phyloP scores from a whole-genome alignment of 2,888 invertebrate species.

The Antheraea assamensis region DNA sequence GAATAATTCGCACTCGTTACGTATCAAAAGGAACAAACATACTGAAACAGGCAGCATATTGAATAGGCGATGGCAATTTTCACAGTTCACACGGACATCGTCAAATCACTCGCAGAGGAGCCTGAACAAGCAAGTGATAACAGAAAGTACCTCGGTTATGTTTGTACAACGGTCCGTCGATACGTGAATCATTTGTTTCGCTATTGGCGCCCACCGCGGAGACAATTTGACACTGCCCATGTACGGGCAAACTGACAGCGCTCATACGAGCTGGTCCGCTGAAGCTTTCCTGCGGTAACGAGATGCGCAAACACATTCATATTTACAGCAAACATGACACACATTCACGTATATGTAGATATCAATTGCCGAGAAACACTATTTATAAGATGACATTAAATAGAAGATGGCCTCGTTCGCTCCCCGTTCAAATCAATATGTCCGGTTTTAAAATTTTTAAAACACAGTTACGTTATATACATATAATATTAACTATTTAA shows the following conservation, averaged over 20 bases:
- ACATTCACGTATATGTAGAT: slow-evolving; percentile 27
- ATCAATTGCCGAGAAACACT: slow-evolving; percentile 15
- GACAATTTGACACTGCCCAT: slow-evolving; percentile 57
- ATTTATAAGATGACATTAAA: slow-evolving; percentile 17
- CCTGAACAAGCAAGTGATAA: slow-evolving; percentile 45
- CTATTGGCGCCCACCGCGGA: slow-evolving; percentile 26
- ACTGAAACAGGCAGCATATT: slow-evolving; percentile 13
- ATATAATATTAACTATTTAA: neutral
- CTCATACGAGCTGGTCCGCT: slow-evolving; percentile 1
- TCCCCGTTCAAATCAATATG: neutral
- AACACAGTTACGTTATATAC: slow-evolving; percentile 2
- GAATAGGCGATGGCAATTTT: slow-evolving; percentile 18
- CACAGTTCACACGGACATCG: slow-evolving; percentile 21
- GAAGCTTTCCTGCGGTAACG: slow-evolving; percentile 46
- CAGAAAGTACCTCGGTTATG: slow-evolving; percentile 46
- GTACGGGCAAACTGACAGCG: slow-evolving; percentile 39
- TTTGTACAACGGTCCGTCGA: slow-evolving; percentile 42
- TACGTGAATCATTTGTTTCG: slow-evolving; percentile 26
- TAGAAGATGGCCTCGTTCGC: slow-evolving; percentile 10
- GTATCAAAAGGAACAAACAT: slow-evolving; percentile 4
- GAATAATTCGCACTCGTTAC: neutral
- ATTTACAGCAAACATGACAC: slow-evolving; percentile 38
- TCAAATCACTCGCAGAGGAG: slow-evolving; percentile 18
- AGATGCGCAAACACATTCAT: slow-evolving; percentile 33
- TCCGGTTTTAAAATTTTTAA: neutral